Evolutionary conservation across 2,113 vertebrate species (phyloP).

Genomic region (Cromileptes altivelis): DNA sequence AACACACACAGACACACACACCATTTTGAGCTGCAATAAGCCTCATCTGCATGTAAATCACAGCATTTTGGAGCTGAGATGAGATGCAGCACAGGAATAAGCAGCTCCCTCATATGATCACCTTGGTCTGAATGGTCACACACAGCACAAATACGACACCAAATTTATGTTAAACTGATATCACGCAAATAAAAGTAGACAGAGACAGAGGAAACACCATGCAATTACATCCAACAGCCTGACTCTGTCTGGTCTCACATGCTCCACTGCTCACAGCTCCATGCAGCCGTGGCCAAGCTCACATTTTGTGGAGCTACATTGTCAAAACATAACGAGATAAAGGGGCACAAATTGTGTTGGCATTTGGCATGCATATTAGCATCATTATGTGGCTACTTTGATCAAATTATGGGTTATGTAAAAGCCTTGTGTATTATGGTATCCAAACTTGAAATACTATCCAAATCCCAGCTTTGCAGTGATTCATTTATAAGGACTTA

Average conservation of each 20-base stretch:
- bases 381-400: constrained; percentile 43
- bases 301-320: constrained; percentile 5
- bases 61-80: constrained; percentile 23
- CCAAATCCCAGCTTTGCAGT: constrained; percentile 32
- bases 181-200: not conserved
- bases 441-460: constrained; percentile 19
- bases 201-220: not conserved
- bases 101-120: constrained; percentile 18
- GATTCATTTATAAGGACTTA: constrained; percentile 32
- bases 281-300: constrained; percentile 18
- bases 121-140: constrained; percentile 7
- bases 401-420: constrained; percentile 54
- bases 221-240: not conserved
- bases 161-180: constrained; percentile 16
- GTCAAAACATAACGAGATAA: constrained; percentile 33
- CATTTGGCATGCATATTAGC: constrained; percentile 42
- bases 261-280: constrained; percentile 1
- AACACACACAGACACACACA: constrained; percentile 16
- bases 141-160: not conserved
- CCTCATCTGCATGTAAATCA: constrained; percentile 58
- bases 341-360: constrained; percentile 28
- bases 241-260: not conserved
- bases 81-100: constrained; percentile 33
- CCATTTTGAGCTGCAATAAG: not conserved
- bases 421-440: constrained; percentile 11